Evolutionary conservation across 2,888 invertebrate genomes (phyloP).

Genomic region (Ctenicera cuprea): DNA sequence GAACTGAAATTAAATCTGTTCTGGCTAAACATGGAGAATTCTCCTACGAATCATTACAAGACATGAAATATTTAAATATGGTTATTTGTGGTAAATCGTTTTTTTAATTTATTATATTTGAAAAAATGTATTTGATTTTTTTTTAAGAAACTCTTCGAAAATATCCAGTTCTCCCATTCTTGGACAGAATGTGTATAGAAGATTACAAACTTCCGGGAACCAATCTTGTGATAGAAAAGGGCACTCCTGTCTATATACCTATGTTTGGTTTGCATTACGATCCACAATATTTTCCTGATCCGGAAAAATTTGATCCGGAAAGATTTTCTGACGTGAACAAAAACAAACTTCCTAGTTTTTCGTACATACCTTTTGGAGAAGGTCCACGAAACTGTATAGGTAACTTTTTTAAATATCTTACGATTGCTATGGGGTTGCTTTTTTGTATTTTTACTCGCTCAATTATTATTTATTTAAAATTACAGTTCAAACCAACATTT

Average conservation of each 20-base stretch:
- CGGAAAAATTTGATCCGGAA: conserved; percentile 69
- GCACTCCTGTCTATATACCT: conserved; percentile 67
- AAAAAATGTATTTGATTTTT: not conserved
- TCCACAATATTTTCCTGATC: conserved; percentile 67
- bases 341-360: conserved; percentile 3
- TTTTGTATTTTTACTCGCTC: too few relatives aligned
- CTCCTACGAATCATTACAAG: conserved; percentile 74
- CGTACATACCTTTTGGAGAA: conserved; percentile 46
- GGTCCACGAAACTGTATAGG: conserved; percentile 50
- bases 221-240: conserved; percentile 65
- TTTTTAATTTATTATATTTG: too few relatives aligned
- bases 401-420: too few relatives aligned
- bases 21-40: conserved; percentile 67
- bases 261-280: conserved; percentile 67
- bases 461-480: too few relatives aligned
- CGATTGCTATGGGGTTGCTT: too few relatives aligned
- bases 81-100: conserved; percentile 73
- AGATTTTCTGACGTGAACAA: conserved; percentile 64
- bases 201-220: conserved; percentile 63
- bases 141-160: conserved; percentile 46
- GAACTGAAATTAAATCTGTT: conserved; percentile 73
- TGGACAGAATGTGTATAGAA: conserved; percentile 62
- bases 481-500: too few relatives aligned
- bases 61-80: conserved; percentile 77
- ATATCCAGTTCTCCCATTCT: conserved; percentile 68